phyloP scores from a whole-genome alignment of 2,888 invertebrate genomes.

The Myopa tessellatipennis region DNA sequence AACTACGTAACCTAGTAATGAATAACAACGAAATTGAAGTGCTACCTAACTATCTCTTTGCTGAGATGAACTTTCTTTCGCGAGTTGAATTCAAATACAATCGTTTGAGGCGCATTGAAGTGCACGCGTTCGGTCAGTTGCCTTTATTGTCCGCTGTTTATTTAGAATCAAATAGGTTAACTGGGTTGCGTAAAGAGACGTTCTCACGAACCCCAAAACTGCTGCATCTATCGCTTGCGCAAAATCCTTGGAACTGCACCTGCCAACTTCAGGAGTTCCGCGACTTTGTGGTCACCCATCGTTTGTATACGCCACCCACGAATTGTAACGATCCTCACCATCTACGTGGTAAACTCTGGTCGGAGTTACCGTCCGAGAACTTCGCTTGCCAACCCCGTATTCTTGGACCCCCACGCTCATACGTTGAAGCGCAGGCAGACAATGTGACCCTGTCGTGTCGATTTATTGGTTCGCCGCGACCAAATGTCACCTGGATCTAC shows the following conservation, averaged over 20 bases:
- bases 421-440: conserved; percentile 74
- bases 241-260: conserved; percentile 91
- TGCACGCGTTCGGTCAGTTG: conserved; percentile 78
- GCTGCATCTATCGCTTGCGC: conserved; percentile 79
- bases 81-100: conserved; percentile 84
- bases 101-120: conserved; percentile 75
- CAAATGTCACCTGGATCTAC: conserved; percentile 78
- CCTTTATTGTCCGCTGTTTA: conserved; percentile 77
- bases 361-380: conserved; percentile 75
- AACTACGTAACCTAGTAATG: conserved; percentile 78
- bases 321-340: conserved; percentile 78
- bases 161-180: conserved; percentile 80
- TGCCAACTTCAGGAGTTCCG: conserved; percentile 84
- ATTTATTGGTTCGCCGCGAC: conserved; percentile 73
- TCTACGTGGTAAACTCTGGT: conserved; percentile 79
- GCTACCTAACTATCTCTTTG: conserved; percentile 81
- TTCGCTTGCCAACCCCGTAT: conserved; percentile 88
- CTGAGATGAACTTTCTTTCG: conserved; percentile 78
- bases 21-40: conserved; percentile 81
- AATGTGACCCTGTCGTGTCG: conserved; percentile 81
- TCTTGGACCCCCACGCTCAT: conserved; percentile 66
- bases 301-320: conserved; percentile 81
- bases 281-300: conserved; percentile 79
- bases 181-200: conserved; percentile 75
- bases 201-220: conserved; percentile 76